These are phyloP conservation scores for Papilio polyxenes DNA, from an alignment of 1,140 invertebrate species.

Conservation along the genomic window DNA sequence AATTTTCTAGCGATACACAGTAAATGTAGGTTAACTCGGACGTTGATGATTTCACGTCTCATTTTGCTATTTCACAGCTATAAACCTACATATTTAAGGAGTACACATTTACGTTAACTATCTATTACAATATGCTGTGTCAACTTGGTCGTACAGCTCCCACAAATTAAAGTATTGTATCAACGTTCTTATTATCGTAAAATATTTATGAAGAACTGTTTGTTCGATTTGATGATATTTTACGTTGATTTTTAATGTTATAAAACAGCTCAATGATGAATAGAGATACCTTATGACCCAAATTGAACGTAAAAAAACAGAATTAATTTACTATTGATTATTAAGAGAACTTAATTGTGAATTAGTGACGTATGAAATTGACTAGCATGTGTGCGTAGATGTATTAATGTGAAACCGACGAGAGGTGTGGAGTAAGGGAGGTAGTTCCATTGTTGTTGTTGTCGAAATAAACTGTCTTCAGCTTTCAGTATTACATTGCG, in stretches of 20 bases:
- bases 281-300: not conserved
- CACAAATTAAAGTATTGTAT: not conserved
- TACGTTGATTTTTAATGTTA: not conserved
- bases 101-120: not conserved
- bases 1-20: not conserved
- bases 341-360: no score
- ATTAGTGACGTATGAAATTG: no score
- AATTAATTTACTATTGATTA: not conserved
- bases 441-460: no score
- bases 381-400: no score
- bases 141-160: not conserved
- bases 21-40: not conserved
- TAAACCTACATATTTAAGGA: slow-evolving; percentile 23
- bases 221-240: not conserved
- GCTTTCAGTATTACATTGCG: not conserved
- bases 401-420: no score
- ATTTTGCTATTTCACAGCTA: slow-evolving; percentile 10
- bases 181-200: not conserved
- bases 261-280: not conserved
- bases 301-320: not conserved
- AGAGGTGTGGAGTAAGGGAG: no score
- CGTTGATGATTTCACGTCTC: slow-evolving; percentile 14
- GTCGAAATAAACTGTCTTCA: no score
- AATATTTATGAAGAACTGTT: not conserved
- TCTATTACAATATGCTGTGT: slow-evolving; percentile 3